These are phyloP conservation scores for Triplophysa siluroides DNA, from an alignment of 2,113 vertebrate species.

Conservation along the genomic window DNA sequence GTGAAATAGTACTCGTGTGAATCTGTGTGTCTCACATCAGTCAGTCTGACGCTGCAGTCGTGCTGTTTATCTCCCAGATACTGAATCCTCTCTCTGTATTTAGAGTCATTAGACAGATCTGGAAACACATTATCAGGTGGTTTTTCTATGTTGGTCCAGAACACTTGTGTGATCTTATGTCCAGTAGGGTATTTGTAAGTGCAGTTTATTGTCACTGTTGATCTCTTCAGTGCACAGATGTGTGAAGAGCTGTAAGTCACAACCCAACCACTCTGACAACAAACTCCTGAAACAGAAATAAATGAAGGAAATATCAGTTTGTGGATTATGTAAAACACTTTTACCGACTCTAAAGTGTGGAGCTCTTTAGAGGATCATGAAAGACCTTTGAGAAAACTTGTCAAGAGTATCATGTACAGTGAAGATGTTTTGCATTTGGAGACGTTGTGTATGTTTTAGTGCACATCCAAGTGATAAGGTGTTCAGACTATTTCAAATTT, in stretches of 20 bases:
- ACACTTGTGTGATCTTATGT: rapidly evolving
- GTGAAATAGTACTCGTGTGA: neutral
- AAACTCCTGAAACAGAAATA: constrained; percentile 7
- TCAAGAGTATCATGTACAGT: too few species aligned
- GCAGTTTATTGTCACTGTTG: constrained; percentile 39
- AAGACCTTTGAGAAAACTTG: too few species aligned
- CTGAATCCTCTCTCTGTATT: constrained; percentile 14
- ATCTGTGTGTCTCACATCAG: constrained; percentile 12
- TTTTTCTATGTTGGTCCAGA: neutral
- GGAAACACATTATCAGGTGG: too few species aligned
- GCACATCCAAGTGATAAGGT: too few species aligned
- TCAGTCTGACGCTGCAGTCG: constrained; percentile 33
- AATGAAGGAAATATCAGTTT: too few species aligned
- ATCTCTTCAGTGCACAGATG: constrained; percentile 32
- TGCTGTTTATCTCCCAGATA: constrained; percentile 17
- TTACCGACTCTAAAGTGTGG: too few species aligned
- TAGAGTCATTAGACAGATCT: neutral
- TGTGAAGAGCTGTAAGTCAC: neutral
- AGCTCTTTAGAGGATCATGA: too few species aligned
- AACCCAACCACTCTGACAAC: neutral
- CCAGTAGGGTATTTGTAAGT: neutral
- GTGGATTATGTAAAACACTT: too few species aligned
- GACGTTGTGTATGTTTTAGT: too few species aligned
- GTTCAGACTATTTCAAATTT: too few species aligned
- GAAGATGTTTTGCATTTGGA: too few species aligned